Percentiles rank a stretch among this genome's conserved stretches.
phyloP scores from a whole-genome alignment of 2,797 vertebrate species.

The Sphenodon punctatus region DNA sequence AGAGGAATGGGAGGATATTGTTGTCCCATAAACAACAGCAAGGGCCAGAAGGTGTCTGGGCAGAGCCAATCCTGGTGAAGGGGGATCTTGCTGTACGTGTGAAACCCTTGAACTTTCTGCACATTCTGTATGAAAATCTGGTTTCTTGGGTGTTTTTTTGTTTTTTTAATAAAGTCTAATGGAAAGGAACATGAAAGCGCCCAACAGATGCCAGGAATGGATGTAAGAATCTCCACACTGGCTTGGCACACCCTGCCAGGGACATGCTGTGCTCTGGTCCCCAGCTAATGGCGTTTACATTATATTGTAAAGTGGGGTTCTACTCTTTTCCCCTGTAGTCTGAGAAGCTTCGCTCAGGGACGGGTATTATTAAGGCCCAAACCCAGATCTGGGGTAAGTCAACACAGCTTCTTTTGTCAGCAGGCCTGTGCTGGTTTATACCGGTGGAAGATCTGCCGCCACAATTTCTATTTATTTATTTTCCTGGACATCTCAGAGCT shows the following conservation, averaged over 20 bases:
- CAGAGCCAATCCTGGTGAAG: conserved; percentile 37
- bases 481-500: not conserved
- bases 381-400: not conserved
- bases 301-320: not conserved
- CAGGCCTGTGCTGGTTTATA: not conserved
- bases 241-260: not conserved
- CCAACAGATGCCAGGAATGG: conserved; percentile 47
- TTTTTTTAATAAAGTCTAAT: conserved; percentile 22
- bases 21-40: not conserved
- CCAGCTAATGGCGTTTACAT: not conserved
- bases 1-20: not conserved
- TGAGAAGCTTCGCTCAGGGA: conserved; percentile 36
- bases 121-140: conserved; percentile 40
- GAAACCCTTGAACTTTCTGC: conserved; percentile 30
- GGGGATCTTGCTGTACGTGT: conserved; percentile 43
- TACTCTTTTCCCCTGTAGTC: not conserved
- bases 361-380: conserved; percentile 14
- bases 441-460: not conserved
- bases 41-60: not conserved
- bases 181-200: conserved; percentile 52
- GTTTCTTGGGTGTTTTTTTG: no score
- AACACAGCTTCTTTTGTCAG: not conserved
- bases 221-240: conserved; percentile 33
- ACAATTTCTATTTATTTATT: accelerated
- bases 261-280: conserved; percentile 49